Percentiles rank a stretch among this genome's conserved stretches.
These are phyloP conservation scores for Caenorhabditis sp. DNA, from an alignment of 2,888 invertebrate genomes.

Conservation along the genomic window DNA sequence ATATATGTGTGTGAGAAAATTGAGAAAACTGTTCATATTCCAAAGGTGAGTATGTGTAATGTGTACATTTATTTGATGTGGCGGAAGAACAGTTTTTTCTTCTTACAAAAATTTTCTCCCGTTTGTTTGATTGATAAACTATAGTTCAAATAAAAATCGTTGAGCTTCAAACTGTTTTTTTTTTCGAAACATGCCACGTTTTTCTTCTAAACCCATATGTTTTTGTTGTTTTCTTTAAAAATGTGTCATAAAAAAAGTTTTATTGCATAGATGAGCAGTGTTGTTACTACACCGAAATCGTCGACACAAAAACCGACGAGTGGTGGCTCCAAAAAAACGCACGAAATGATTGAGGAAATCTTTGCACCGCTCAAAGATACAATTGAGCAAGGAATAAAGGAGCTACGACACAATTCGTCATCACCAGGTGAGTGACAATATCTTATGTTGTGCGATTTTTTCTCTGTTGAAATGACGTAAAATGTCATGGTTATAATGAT, in stretches of 20 bases:
- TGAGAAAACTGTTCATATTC: conserved; percentile 32
- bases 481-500: background rate
- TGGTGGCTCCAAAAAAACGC: background rate
- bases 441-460: background rate
- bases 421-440: conserved; percentile 26
- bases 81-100: background rate
- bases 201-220: background rate
- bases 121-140: background rate
- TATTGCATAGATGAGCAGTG: conserved; percentile 7
- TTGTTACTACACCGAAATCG: conserved; percentile 1
- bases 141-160: too few species aligned
- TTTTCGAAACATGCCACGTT: too few species aligned
- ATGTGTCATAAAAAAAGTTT: background rate
- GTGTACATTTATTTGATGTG: background rate
- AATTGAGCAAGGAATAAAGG: conserved; percentile 26
- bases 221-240: background rate
- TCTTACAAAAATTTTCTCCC: background rate
- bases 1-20: conserved; percentile 22
- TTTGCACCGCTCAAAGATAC: conserved; percentile 38
- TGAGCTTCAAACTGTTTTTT: too few species aligned
- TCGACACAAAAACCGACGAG: background rate
- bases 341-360: conserved; percentile 37
- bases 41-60: background rate
- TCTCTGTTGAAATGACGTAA: background rate
- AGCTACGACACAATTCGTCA: conserved; percentile 30